These are phyloP conservation scores for Plutella xylostella DNA, from an alignment of 2,888 invertebrate genomes.

Conservation along the genomic window DNA sequence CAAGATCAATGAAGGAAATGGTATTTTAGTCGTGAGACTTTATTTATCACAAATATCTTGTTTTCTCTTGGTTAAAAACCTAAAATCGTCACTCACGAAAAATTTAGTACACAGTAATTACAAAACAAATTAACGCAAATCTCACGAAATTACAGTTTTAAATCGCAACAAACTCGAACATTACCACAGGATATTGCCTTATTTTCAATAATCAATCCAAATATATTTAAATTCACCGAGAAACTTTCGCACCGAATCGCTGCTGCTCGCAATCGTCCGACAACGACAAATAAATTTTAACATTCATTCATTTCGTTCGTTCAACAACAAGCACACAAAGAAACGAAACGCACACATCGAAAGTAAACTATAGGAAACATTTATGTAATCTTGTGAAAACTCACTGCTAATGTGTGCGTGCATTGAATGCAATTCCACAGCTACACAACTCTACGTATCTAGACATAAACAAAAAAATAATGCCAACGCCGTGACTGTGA, in stretches of 20 bases:
- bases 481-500: conserved; percentile 35
- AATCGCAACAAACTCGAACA: too few species aligned
- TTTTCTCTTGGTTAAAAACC: too few species aligned
- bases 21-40: too few species aligned
- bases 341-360: background rate
- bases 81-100: conserved; percentile 37
- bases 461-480: conserved; percentile 60
- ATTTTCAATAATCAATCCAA: too few species aligned
- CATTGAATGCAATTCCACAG: conserved; percentile 33
- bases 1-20: too few species aligned
- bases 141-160: too few species aligned
- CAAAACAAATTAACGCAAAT: too few species aligned
- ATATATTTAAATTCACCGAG: background rate
- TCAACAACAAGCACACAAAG: conserved; percentile 7
- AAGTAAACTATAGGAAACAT: background rate
- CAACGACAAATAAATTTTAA: too few species aligned
- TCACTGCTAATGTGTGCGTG: conserved; percentile 39
- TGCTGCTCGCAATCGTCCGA: conserved; percentile 13
- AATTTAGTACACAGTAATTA: too few species aligned
- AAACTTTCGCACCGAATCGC: conserved; percentile 17
- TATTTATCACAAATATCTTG: too few species aligned
- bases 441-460: conserved; percentile 40
- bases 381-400: conserved; percentile 18
- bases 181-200: too few species aligned
- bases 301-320: conserved; percentile 12